These are phyloP conservation scores for Botia almorhae DNA, from an alignment of 2,797 vertebrate species.

Conservation along the genomic window DNA sequence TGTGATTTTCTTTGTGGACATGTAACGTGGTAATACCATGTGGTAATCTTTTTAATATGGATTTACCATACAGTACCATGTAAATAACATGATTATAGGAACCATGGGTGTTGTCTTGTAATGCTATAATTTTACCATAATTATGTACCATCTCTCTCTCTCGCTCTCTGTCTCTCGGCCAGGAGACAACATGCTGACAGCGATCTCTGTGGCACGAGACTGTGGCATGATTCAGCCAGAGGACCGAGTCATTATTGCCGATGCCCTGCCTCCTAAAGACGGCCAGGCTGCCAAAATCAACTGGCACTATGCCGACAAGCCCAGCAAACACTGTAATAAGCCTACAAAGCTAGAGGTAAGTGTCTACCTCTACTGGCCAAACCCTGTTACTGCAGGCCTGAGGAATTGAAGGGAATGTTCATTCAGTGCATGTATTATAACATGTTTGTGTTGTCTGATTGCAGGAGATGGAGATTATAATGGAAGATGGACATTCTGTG, in stretches of 20 bases:
- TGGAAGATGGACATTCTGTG: constrained; percentile 81
- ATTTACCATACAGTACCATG: too few relatives aligned
- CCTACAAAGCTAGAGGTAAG: constrained; percentile 83
- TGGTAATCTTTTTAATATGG: too few relatives aligned
- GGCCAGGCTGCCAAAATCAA: constrained; percentile 92
- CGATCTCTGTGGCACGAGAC: constrained; percentile 97
- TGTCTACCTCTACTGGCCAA: constrained; percentile 48
- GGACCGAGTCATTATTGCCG: constrained; percentile 94
- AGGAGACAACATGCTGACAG: constrained; percentile 99
- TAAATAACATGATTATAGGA: too few relatives aligned
- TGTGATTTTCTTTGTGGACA: neutral
- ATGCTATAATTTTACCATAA: too few relatives aligned
- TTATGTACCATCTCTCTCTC: too few relatives aligned
- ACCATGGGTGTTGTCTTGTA: too few relatives aligned
- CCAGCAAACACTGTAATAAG: constrained; percentile 75
- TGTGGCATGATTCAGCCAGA: constrained; percentile 96
- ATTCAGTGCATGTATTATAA: too few relatives aligned
- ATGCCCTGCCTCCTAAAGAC: constrained; percentile 91
- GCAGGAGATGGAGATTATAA: constrained; percentile 88
- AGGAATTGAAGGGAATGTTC: too few relatives aligned
- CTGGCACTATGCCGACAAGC: constrained; percentile 94
- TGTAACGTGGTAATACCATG: too few relatives aligned
- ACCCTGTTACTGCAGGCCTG: neutral
- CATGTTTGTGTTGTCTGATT: constrained; percentile 39
- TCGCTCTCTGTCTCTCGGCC: neutral